Conservation (phyloP, 2,888 invertebrate species). For the Priocnemis perturbator region DNA sequence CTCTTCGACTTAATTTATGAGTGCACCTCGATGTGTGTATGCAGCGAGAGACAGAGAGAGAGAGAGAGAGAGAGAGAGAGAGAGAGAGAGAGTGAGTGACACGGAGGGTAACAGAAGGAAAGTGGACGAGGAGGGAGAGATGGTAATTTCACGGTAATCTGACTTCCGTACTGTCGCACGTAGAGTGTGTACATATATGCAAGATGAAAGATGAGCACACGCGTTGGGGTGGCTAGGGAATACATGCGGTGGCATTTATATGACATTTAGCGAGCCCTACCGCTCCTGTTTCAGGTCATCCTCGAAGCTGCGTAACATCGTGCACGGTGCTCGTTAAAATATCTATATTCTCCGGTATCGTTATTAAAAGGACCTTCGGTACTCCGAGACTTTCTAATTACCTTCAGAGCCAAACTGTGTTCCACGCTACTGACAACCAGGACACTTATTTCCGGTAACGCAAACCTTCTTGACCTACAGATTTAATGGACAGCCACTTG, state of each 20-base stretch:
- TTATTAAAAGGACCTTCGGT: too few species aligned
- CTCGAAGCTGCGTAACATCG: neutral
- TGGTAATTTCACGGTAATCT: slow-evolving; percentile 35
- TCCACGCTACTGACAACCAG: too few species aligned
- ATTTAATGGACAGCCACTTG: too few species aligned
- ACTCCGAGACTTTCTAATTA: too few species aligned
- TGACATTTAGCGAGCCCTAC: slow-evolving; percentile 24
- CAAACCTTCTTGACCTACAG: too few species aligned
- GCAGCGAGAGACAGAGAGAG: neutral
- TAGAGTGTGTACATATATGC: neutral
- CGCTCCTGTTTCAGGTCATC: slow-evolving; percentile 15
- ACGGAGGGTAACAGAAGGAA: neutral
- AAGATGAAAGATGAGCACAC: slow-evolving; percentile 4
- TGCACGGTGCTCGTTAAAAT: neutral
- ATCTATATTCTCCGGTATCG: too few species aligned
- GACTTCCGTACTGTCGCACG: slow-evolving; percentile 13
- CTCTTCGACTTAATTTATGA: too few species aligned
- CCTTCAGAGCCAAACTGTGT: too few species aligned
- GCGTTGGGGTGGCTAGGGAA: slow-evolving; percentile 1
- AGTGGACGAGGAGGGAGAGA: neutral
- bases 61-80: neutral
- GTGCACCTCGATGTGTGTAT: neutral
- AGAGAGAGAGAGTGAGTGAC: neutral
- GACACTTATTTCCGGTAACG: too few species aligned
- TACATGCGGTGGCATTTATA: slow-evolving; percentile 23